Conservation (phyloP, 1,140 invertebrate species). For the Drosophila nigromelanica region DNA sequence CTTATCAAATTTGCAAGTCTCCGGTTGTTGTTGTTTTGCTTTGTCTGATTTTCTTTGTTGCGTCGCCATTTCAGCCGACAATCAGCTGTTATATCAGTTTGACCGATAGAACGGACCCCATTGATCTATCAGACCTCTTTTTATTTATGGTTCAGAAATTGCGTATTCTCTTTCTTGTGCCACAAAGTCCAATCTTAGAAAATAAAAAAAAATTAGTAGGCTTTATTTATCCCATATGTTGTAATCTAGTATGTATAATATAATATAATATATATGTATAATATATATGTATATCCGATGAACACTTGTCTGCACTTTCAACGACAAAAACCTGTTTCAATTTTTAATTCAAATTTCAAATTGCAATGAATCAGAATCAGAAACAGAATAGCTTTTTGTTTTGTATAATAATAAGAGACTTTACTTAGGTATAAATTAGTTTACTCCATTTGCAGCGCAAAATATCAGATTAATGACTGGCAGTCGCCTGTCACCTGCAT, state of each 20-base stretch:
- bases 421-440: slow-evolving; percentile 40
- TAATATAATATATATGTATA: too few relatives aligned
- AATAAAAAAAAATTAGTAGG: background rate
- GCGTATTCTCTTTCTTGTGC: slow-evolving; percentile 15
- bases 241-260: background rate
- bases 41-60: slow-evolving; percentile 29
- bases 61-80: slow-evolving; percentile 50
- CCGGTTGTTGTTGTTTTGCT: slow-evolving; percentile 30
- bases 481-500: slow-evolving; percentile 6
- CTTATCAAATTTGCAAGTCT: slow-evolving; percentile 37
- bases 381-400: background rate
- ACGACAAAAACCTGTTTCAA: slow-evolving; percentile 13
- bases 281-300: background rate
- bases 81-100: slow-evolving; percentile 68
- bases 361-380: slow-evolving; percentile 33
- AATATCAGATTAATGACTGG: slow-evolving; percentile 61
- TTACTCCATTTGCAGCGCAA: slow-evolving; percentile 35
- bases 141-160: slow-evolving; percentile 16
- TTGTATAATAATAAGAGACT: slow-evolving; percentile 8
- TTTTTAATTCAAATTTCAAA: slow-evolving; percentile 20
- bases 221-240: too few relatives aligned
- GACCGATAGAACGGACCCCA: slow-evolving; percentile 48
- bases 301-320: background rate
- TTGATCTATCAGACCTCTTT: slow-evolving; percentile 19
- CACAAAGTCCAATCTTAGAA: background rate